These are phyloP conservation scores for Agrenia bidenticulata DNA, from an alignment of 2,888 invertebrate genomes.

Conservation along the genomic window DNA sequence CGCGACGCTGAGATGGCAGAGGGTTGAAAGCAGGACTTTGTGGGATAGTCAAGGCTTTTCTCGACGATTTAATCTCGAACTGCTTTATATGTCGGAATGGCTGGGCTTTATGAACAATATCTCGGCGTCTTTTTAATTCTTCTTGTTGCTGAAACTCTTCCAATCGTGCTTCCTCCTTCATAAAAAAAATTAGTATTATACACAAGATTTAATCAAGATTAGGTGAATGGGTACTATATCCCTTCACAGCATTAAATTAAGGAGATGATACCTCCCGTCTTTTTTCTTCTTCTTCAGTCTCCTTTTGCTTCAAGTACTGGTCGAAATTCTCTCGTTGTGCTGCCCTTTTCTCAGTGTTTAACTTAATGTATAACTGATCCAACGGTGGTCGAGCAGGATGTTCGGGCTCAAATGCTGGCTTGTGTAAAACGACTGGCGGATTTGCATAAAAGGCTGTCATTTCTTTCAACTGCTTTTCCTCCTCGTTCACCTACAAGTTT, in stretches of 20 bases:
- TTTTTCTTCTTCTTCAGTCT: conserved; percentile 61
- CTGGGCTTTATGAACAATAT: conserved; percentile 64
- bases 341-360: conserved; percentile 68
- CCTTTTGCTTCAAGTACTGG: conserved; percentile 59
- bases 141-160: conserved; percentile 58
- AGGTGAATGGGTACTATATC: too few relatives aligned
- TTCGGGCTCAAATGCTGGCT: conserved; percentile 67
- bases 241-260: too few relatives aligned
- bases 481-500: too few relatives aligned
- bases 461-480: conserved; percentile 54
- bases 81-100: conserved; percentile 60
- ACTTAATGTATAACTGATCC: conserved; percentile 61
- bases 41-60: conserved; percentile 64
- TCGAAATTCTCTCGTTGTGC: conserved; percentile 66
- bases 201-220: too few relatives aligned
- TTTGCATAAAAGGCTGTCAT: conserved; percentile 64
- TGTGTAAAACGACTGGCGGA: conserved; percentile 64
- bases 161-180: conserved; percentile 60
- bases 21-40: conserved; percentile 61
- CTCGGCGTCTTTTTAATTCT: conserved; percentile 33
- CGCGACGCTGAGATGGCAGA: conserved; percentile 44
- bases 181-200: background rate
- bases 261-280: conserved; percentile 54
- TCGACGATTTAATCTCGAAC: conserved; percentile 60
- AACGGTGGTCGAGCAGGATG: conserved; percentile 58